Evolutionary conservation across 2,888 invertebrate species (phyloP).

Genomic region (Eupeodes luniger): DNA sequence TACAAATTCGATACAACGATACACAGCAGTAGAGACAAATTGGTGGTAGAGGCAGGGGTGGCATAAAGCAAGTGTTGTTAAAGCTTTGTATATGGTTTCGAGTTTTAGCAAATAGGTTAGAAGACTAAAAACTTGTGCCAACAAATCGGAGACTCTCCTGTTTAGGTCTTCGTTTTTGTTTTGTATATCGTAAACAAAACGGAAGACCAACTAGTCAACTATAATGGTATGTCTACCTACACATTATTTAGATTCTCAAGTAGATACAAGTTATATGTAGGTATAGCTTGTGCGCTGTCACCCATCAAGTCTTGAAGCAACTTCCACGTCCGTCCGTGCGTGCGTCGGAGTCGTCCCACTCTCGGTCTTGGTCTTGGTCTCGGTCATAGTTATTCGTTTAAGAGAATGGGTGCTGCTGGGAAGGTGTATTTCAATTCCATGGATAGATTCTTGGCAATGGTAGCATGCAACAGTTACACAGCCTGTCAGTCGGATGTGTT

Average conservation of each 20-base stretch:
- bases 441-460: conserved; percentile 41
- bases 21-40: background rate
- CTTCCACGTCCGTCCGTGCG: conserved; percentile 10
- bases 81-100: background rate
- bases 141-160: background rate
- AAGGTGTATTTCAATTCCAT: background rate
- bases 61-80: background rate
- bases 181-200: conserved; percentile 18
- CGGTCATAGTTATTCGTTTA: background rate
- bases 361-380: background rate
- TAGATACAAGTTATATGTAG: background rate
- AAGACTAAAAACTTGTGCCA: background rate
- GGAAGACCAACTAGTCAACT: conserved; percentile 19
- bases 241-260: background rate
- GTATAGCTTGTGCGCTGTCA: background rate
- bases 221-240: background rate
- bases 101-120: conserved; percentile 14
- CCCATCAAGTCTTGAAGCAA: conserved; percentile 19
- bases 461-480: conserved; percentile 71
- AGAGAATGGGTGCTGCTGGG: background rate
- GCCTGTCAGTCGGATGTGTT: conserved; percentile 52
- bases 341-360: too few relatives aligned
- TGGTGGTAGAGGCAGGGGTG: background rate
- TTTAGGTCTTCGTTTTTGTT: conserved; percentile 16
- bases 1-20: conserved; percentile 40